Evolutionary conservation across 2,888 invertebrate species (phyloP).

Genomic region (Neuroscelio doddi): DNA sequence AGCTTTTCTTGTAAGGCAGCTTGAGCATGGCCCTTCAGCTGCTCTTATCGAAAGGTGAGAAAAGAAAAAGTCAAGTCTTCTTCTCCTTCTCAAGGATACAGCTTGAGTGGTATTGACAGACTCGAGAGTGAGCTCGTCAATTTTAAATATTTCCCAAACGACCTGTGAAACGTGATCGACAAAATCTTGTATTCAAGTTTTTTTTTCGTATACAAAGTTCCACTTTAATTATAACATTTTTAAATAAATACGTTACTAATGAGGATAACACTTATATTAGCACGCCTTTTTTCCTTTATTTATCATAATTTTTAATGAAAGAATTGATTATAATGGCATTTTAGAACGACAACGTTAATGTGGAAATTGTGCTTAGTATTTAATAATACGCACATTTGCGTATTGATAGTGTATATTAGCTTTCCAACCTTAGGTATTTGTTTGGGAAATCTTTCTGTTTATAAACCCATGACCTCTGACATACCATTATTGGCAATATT

Average conservation of each 20-base stretch:
- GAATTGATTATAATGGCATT: no score
- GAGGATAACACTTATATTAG: no score
- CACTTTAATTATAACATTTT: no score
- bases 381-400: background rate
- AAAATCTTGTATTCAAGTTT: no score
- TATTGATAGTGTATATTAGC: background rate
- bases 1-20: conserved; percentile 29
- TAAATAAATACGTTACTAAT: no score
- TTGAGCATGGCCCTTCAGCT: conserved; percentile 15
- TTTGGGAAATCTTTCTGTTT: background rate
- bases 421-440: background rate
- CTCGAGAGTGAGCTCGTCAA: conserved; percentile 30
- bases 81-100: conserved; percentile 18
- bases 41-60: conserved; percentile 35
- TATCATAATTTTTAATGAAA: no score
- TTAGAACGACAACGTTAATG: no score
- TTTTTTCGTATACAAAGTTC: no score
- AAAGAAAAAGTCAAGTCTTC: conserved; percentile 28
- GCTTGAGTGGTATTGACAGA: conserved; percentile 37
- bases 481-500: background rate
- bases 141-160: conserved; percentile 36
- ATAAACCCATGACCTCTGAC: background rate
- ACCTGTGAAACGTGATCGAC: no score
- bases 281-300: no score
- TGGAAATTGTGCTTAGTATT: background rate